Evolutionary conservation across 2,113 vertebrate genomes (phyloP), one percentile per base, ranked within the genome.

Genomic region (Genyomyrus donnyi): DNA sequence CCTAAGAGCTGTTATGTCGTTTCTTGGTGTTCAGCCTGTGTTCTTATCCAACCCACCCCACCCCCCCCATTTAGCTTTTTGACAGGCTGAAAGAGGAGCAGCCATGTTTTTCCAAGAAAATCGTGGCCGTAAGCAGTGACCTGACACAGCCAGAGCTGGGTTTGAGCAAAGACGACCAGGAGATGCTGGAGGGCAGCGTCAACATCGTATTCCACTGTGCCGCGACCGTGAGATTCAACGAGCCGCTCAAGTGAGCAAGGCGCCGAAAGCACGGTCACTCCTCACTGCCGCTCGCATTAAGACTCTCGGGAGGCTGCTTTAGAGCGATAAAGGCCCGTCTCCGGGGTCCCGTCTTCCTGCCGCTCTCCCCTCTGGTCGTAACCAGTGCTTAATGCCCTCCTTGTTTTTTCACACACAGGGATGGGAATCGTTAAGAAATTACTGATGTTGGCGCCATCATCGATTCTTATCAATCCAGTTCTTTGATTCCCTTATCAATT

Each of bases 151-250:
- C 96, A 1, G 97, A 97, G 91, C 93, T 99, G 94, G 95, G 96
- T 90, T 96, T 99, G 91, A 97, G 96, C 90, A 93, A 96, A 93
- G 94, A 96, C 90, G 96, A 98, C 92, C 96, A 97, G 95, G 95
- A 96, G 48, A 89, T 93, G 74, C 96, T 99, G 91, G 91, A 94
- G 48, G 96, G 97, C 50, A 94, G 94, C 91, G 91, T 97, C 49
- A 96, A 99, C 94, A 92, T 99, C 0, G 91, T 99, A 93, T 99
- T 99, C 94, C 98, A 99, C 94, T 99, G 98, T 89, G 98, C 98
- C 66, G 98, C 98, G 93, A 99, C 98, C 24, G 93, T 99, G 92
- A 96, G 98, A 93, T 99, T 99, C 92, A 99, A 98, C 90, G 98
- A 99, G 95, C 96, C 96, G 0, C 96, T 99, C 77, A 98, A 98